Base-by-base conservation (phyloP, 2,888 invertebrate species). In the Dyspetes luteomarginatus region DNA sequence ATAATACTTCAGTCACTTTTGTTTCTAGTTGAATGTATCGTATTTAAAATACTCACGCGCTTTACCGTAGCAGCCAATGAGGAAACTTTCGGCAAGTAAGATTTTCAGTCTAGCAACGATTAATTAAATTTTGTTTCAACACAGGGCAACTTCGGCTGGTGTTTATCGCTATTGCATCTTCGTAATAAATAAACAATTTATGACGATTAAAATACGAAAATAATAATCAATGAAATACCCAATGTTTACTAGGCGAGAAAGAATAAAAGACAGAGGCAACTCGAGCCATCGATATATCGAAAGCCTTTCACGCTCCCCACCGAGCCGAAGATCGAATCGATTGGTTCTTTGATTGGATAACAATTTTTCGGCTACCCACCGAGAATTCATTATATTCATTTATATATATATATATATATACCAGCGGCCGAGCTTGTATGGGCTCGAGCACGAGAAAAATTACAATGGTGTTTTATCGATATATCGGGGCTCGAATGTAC, bases 341-440 rank as follows among this genome's bases (percentile, higher is more conserved):
- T 79, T 65, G 69, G 65, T 74, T 79, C 50, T 52, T 48, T 69
- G 74, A 79, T 79, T 79, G 79, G 69, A 79, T 75, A 69, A 79
- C 58, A 74, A 74, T 73, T 72, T 56, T 75, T 74, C 58, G 45
- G 60, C 69, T 75, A 60, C 75, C 71, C 69, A 67, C 75, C 52
- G 75, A 75, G 75, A 75, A 71, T 75, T 60, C 75, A 80, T 80
- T 71, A 80, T 24, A 60, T 65, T 75, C 65, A 75, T 73, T 73
- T 45, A 55, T 36, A 36, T 36, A 36, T 36, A 12, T n/a, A n/a
- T n/a, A n/a, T n/a, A n/a, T n/a, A n/a, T n/a, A n/a, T n/a, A n/a
- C n/a, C n/a, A 36, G 36, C 36, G 36, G 36, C 67, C 17, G 15
- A 19, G 58, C 4, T 56, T 48, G 43, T 56, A 52, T 26, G 30